Evolutionary conservation across 2,888 invertebrate species (phyloP).

Genomic region (Mantis religiosa): DNA sequence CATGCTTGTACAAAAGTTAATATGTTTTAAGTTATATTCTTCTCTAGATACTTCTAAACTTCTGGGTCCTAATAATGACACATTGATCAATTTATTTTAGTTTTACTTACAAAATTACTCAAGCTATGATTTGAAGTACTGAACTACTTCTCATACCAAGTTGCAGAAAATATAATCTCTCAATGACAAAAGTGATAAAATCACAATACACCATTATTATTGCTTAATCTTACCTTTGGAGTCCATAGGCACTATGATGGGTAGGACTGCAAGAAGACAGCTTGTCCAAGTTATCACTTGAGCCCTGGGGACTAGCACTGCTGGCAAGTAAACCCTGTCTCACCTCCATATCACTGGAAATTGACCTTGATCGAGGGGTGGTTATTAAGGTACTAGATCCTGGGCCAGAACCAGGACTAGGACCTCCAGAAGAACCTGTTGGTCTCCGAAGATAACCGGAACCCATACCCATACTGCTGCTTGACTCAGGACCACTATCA

Average conservation of each 20-base stretch:
- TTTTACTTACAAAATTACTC: no score
- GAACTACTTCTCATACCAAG: no score
- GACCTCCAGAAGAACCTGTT: slow-evolving; percentile 40
- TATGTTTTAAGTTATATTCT: no score
- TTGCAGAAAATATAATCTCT: no score
- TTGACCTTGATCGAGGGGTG: slow-evolving; percentile 36
- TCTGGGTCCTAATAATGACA: no score
- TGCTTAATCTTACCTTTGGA: slow-evolving; percentile 22
- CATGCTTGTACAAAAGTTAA: no score
- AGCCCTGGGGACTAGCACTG: slow-evolving; percentile 36
- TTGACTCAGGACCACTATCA: slow-evolving; percentile 15
- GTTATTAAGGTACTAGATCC: slow-evolving; percentile 32
- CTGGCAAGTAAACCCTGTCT: slow-evolving; percentile 14
- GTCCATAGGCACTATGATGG: slow-evolving; percentile 32
- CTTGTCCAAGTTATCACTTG: slow-evolving; percentile 38
- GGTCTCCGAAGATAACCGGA: slow-evolving; percentile 26
- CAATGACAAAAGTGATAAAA: no score
- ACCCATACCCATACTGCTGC: slow-evolving; percentile 10
- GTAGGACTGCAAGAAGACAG: slow-evolving; percentile 36
- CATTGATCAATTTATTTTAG: no score
- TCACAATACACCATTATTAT: neutral
- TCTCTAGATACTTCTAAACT: no score
- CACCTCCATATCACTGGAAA: slow-evolving; percentile 38
- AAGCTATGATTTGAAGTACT: no score
- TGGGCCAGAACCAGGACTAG: slow-evolving; percentile 34